These are phyloP conservation scores for Cordylochernes scorpioides DNA, from an alignment of 2,888 invertebrate genomes.

Conservation along the genomic window DNA sequence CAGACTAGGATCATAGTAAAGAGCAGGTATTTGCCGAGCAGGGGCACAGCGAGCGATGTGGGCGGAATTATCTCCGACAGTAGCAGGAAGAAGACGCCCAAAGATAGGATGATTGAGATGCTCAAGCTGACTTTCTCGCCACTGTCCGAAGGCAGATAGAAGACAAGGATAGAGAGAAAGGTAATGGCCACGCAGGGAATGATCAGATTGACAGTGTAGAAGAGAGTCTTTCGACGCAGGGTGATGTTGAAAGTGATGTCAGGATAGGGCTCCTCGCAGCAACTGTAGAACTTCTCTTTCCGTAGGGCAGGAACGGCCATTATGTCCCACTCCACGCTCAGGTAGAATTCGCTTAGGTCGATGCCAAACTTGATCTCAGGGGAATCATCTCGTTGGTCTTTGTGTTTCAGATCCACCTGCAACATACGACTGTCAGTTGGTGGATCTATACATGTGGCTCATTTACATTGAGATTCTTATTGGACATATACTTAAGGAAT, in stretches of 20 bases:
- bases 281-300: conserved; percentile 14
- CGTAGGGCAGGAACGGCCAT: conserved; percentile 18
- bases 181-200: conserved; percentile 89
- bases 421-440: too few species aligned
- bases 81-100: conserved; percentile 95
- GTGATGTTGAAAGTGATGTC: conserved; percentile 96
- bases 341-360: conserved; percentile 27
- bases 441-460: too few species aligned
- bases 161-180: conserved; percentile 76
- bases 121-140: conserved; percentile 96
- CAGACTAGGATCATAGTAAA: conserved; percentile 91
- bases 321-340: conserved; percentile 29
- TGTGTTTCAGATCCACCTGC: conserved; percentile 16
- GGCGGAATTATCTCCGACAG: conserved; percentile 96
- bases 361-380: conserved; percentile 20
- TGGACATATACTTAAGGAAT: too few species aligned
- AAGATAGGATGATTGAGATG: conserved; percentile 87
- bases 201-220: conserved; percentile 85
- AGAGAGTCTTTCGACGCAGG: conserved; percentile 83
- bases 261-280: conserved; percentile 45
- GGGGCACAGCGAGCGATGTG: conserved; percentile 74
- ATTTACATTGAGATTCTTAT: too few species aligned
- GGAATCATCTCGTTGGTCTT: conserved; percentile 16
- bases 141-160: conserved; percentile 87
- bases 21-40: conserved; percentile 78